A percentile compares a stretch with the other conserved stretches of the same genome.
These are phyloP conservation scores for Phaenicophaeus curvirostris DNA, from an alignment of 2,797 vertebrate species.

Conservation along the genomic window DNA sequence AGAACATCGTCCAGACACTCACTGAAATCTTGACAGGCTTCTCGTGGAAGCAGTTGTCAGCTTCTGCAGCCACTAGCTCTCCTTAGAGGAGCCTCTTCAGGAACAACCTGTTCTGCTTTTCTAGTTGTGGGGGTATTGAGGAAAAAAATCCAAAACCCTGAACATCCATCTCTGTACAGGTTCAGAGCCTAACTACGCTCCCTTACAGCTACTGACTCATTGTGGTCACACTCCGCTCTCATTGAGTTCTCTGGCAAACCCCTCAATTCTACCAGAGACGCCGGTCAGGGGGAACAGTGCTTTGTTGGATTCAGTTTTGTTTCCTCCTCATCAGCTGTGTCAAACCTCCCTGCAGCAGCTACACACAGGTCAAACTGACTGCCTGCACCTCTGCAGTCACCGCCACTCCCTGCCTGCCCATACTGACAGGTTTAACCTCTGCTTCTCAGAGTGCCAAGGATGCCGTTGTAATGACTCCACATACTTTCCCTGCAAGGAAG, in stretches of 20 bases:
- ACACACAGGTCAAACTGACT: neutral
- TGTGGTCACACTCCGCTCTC: neutral
- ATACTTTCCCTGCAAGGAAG: slow-evolving; percentile 56
- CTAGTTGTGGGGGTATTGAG: neutral
- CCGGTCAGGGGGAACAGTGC: neutral
- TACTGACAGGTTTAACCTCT: slow-evolving; percentile 38
- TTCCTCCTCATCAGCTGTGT: neutral
- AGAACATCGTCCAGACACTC: neutral
- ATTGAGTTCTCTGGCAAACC: neutral
- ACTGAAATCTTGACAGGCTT: neutral
- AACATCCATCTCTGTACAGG: neutral
- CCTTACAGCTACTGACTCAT: neutral
- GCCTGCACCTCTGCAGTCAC: neutral
- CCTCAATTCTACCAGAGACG: neutral
- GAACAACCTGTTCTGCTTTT: neutral
- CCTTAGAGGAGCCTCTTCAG: neutral
- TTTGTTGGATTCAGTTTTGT: neutral
- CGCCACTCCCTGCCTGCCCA: slow-evolving; percentile 19
- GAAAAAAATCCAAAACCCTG: neutral
- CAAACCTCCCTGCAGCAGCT: slow-evolving; percentile 14
- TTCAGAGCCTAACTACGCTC: neutral
- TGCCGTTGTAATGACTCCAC: neutral
- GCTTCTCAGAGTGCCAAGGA: slow-evolving; percentile 33
- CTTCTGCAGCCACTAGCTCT: neutral
- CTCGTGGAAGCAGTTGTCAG: neutral